These are phyloP conservation scores for Sorex maritimensis DNA, from an alignment of 2,797 vertebrate genomes.

Conservation along the genomic window DNA sequence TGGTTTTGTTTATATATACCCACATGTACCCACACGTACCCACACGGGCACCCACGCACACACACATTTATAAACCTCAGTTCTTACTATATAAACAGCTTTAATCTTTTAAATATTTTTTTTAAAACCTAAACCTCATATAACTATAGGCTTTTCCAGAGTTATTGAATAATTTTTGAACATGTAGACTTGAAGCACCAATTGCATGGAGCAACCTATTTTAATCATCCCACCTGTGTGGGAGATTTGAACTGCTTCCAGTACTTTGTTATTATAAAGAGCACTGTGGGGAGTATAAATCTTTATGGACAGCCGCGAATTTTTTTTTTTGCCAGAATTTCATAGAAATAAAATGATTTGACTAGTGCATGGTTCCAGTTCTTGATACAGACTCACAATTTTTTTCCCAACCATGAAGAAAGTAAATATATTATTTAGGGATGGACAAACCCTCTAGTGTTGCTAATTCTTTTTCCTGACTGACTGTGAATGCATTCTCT, in stretches of 20 bases:
- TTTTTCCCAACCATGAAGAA: slow-evolving; percentile 11
- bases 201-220: slow-evolving; percentile 20
- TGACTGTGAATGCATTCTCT: background rate
- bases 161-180: slow-evolving; percentile 74
- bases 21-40: background rate
- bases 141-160: slow-evolving; percentile 42
- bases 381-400: slow-evolving; percentile 15
- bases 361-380: background rate
- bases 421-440: slow-evolving; percentile 62
- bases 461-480: background rate
- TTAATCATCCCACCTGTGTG: slow-evolving; percentile 64
- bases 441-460: background rate
- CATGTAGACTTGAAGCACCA: slow-evolving; percentile 62
- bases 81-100: slow-evolving; percentile 64
- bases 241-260: slow-evolving; percentile 63
- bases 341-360: background rate
- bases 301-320: background rate
- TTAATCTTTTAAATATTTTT: background rate
- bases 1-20: background rate
- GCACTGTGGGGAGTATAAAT: slow-evolving; percentile 33
- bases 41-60: background rate
- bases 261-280: slow-evolving; percentile 63
- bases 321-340: slow-evolving; percentile 63
- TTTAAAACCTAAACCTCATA: background rate
- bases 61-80: slow-evolving; percentile 47